Base-by-base conservation (phyloP, 92 coral and sea anemone genomes). In the Palythoa caribaeorum region DNA sequence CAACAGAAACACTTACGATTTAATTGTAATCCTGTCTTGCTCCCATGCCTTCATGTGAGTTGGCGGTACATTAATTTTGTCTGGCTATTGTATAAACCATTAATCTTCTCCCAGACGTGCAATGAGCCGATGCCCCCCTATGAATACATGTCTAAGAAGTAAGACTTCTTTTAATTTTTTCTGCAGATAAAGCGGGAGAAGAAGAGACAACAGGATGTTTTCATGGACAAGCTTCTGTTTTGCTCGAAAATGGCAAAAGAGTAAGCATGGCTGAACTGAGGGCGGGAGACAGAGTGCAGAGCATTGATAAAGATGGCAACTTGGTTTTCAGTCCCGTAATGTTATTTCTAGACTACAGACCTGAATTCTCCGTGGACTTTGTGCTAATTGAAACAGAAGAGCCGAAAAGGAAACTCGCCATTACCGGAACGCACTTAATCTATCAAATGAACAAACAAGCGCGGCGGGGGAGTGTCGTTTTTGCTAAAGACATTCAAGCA, bases 401-500 rank as follows among this genome's bases (percentile, higher is more conserved):
- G 76, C 96, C 97, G 73, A 77, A 89, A 72, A 90, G 90, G 76
- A 81, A 84, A 74, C 88, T 97, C 20, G 81, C 86, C 77, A 96
- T 97, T 59, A 97, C 99, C 38, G 95, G 91, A 52, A 71, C 94
- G 53, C 99, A 97, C 83, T 90, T 97, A 57, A 92, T 97, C 90
- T 97, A 97, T 90, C 94, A 91, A 77, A 53, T 89, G 92, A 94
- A 92, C 94, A 94, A 91, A 91, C 96, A 91, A 6, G 77, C 98
- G 2, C 92, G 79, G 89, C 91, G 19, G 90, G 94, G 92, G 84
- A 72, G 83, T 12, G 93, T 87, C 63, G 65, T 80, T 14, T 90
- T 89, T 84, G 98, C 98, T 60, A 89, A 92, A 48, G 91, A 89
- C 84, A 47, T 91, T 8, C 90, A 92, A n/a, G 85, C 80, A 38